Percentiles rank a stretch among this genome's conserved stretches.
Conservation (phyloP, 2,888 invertebrate genomes). For the Harpagoxenus sublaevis region DNA sequence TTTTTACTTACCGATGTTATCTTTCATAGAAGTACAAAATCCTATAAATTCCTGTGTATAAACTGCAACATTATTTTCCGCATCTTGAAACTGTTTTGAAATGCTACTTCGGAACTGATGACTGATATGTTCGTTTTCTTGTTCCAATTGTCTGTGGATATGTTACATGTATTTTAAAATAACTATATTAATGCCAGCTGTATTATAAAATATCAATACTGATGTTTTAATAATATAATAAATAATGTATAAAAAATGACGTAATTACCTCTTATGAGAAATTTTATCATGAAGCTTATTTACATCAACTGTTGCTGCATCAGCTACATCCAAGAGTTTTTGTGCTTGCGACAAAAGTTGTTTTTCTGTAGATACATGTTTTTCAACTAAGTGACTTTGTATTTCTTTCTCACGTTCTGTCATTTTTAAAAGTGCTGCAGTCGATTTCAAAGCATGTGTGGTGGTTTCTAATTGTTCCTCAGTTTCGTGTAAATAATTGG, state of each 20-base stretch:
- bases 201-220: not conserved
- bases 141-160: conserved; percentile 76
- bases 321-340: conserved; percentile 89
- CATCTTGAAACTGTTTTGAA: conserved; percentile 72
- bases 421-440: conserved; percentile 86
- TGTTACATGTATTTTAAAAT: conserved; percentile 1
- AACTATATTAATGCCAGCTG: conserved; percentile 3
- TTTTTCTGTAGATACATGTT: conserved; percentile 90
- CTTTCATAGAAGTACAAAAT: conserved; percentile 78
- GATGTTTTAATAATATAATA: not conserved
- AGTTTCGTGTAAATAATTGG: conserved; percentile 81
- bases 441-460: conserved; percentile 84
- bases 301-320: conserved; percentile 89
- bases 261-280: conserved; percentile 79
- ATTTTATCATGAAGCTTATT: conserved; percentile 90
- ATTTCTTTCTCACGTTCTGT: conserved; percentile 88
- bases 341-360: conserved; percentile 89
- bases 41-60: conserved; percentile 77
- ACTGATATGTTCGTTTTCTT: conserved; percentile 79
- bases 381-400: conserved; percentile 89
- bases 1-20: conserved; percentile 61
- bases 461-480: conserved; percentile 87
- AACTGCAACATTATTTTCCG: conserved; percentile 78
- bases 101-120: conserved; percentile 79
- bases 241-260: conserved; percentile 4